A percentile compares a stretch with the other conserved stretches of the same genome.
These are phyloP conservation scores for Nyleta sp. DNA, from an alignment of 2,888 invertebrate species.

Conservation along the genomic window DNA sequence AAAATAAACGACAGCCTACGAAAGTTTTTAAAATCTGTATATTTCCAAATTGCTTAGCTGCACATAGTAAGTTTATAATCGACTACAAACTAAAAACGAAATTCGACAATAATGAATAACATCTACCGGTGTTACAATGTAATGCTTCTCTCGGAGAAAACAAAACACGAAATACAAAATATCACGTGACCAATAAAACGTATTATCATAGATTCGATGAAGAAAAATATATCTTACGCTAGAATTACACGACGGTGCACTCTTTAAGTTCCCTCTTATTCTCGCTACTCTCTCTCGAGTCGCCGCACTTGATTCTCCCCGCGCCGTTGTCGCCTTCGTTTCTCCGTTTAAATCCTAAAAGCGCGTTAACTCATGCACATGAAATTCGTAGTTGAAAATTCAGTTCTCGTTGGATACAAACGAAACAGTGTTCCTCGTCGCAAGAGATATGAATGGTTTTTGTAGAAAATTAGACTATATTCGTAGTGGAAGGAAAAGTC, in stretches of 20 bases:
- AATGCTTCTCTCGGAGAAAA: constrained; percentile 48
- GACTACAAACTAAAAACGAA: constrained; percentile 63
- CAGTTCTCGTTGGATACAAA: constrained; percentile 56
- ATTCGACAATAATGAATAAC: constrained; percentile 60
- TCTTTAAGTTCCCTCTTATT: constrained; percentile 30
- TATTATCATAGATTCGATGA: constrained; percentile 51
- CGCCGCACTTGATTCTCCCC: constrained; percentile 4
- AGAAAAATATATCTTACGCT: constrained; percentile 60
- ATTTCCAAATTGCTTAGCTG: constrained; percentile 65
- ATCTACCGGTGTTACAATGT: constrained; percentile 60
- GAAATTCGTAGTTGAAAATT: constrained; percentile 56
- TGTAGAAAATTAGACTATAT: constrained; percentile 70
- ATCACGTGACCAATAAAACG: constrained; percentile 60
- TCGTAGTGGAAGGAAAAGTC: constrained; percentile 69
- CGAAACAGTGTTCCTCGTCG: constrained; percentile 49
- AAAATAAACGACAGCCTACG: constrained; percentile 1
- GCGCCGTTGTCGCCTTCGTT: constrained; percentile 15
- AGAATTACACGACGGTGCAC: constrained; percentile 59
- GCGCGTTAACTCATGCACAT: constrained; percentile 50
- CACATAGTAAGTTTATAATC: constrained; percentile 63
- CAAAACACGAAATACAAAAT: constrained; percentile 58
- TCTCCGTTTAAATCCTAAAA: constrained; percentile 41
- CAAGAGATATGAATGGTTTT: constrained; percentile 64
- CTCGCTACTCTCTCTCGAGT: background rate
- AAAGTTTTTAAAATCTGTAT: constrained; percentile 65